Evolutionary conservation across 2,888 invertebrate species (phyloP).

Genomic region (Tortricodes alternella): DNA sequence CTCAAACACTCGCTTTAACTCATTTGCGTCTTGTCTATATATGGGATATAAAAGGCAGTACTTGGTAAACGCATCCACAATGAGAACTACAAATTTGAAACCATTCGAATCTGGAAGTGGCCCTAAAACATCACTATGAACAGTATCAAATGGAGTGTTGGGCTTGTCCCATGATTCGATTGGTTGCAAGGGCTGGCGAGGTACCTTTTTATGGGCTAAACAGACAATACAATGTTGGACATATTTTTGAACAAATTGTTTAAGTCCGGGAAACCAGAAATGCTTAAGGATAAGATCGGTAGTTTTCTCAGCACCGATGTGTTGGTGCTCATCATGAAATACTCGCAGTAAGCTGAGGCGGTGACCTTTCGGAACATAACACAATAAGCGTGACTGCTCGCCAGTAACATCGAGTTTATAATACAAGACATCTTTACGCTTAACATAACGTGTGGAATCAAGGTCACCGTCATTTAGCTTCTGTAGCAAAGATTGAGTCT

Average conservation of each 20-base stretch:
- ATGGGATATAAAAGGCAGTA: conserved; percentile 16
- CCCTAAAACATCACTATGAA: conserved; percentile 14
- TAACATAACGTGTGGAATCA: conserved; percentile 30
- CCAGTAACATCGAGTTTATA: conserved; percentile 2
- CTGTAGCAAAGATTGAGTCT: conserved; percentile 35
- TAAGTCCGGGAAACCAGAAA: conserved; percentile 23
- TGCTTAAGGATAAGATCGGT: conserved; percentile 21
- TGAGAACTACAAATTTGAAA: conserved; percentile 26
- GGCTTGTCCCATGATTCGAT: conserved; percentile 18
- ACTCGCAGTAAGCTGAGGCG: conserved; percentile 15
- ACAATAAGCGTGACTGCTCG: conserved; percentile 11
- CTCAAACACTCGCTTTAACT: background rate
- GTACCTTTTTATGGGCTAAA: conserved; percentile 16
- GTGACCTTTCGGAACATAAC: conserved; percentile 20
- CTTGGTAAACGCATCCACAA: conserved; percentile 21
- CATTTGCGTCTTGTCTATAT: conserved; percentile 16
- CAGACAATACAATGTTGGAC: conserved; percentile 13
- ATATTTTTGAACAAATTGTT: conserved; percentile 12
- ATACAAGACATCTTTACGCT: conserved; percentile 24
- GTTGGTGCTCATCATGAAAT: conserved; percentile 26
- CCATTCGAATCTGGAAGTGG: conserved; percentile 31
- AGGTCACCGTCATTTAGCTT: conserved; percentile 31
- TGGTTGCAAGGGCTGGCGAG: conserved; percentile 4
- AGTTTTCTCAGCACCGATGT: conserved; percentile 18
- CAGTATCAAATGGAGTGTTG: background rate